phyloP scores from a whole-genome alignment of 2,797 vertebrate species.

The Rhinoraja longicauda region DNA sequence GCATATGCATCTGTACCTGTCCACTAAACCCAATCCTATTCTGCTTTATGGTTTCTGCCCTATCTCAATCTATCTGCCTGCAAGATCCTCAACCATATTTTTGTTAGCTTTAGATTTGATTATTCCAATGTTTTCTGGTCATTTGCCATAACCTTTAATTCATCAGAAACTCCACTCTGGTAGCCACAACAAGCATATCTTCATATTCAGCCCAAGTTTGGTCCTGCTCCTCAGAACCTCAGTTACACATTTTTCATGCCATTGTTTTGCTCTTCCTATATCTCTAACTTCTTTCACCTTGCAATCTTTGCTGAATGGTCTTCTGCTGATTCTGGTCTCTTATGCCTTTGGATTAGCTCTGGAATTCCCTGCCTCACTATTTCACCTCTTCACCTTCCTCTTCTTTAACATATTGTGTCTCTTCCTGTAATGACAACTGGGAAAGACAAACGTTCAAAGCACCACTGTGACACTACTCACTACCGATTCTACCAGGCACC shows the following conservation, averaged over 20 bases:
- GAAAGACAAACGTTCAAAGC: background rate
- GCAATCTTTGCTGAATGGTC: background rate
- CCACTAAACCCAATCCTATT: slow-evolving; percentile 47
- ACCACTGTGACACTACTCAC: background rate
- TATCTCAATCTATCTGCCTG: background rate
- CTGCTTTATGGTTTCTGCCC: slow-evolving; percentile 41
- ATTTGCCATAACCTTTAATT: background rate
- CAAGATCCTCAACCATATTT: background rate
- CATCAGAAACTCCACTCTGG: background rate
- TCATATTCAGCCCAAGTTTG: background rate
- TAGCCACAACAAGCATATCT: background rate
- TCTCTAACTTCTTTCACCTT: background rate
- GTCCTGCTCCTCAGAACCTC: background rate
- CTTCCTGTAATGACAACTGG: background rate
- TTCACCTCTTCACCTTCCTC: background rate
- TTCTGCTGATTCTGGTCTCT: background rate
- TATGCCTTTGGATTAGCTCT: background rate
- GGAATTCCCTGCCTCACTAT: background rate
- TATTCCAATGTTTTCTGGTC: background rate
- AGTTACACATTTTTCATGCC: background rate
- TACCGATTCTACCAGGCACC: background rate
- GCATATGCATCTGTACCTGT: too few species aligned
- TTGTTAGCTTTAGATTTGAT: background rate
- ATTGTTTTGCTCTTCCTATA: background rate
- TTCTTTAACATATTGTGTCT: background rate